Percentiles rank a stretch among this genome's conserved stretches.
Evolutionary conservation across 2,797 vertebrate genomes (phyloP).

Genomic region (Euthynnus affinis): DNA sequence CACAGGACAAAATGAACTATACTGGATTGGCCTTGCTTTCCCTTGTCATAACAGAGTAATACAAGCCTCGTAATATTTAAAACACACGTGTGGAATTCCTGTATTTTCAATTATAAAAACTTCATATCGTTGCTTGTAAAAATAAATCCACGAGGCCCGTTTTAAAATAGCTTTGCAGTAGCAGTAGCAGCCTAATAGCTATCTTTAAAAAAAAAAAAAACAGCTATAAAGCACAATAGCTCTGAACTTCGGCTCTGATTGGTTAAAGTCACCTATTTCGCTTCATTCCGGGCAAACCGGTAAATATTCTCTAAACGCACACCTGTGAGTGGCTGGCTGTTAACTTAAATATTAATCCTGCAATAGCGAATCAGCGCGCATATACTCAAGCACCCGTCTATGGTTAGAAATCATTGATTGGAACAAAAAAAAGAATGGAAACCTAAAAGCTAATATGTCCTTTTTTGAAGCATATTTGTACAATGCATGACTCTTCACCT

Average conservation of each 20-base stretch:
- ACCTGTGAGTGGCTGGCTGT: slow-evolving; percentile 10
- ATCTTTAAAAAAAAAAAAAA: not conserved
- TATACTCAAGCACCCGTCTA: not conserved
- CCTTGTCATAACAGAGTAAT: not conserved
- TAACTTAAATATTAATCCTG: slow-evolving; percentile 18
- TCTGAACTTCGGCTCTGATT: slow-evolving; percentile 51
- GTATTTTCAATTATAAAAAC: slow-evolving; percentile 13
- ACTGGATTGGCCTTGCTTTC: not conserved
- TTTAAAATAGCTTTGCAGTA: not conserved
- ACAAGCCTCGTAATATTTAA: not conserved
- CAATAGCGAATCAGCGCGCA: not conserved
- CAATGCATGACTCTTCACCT: slow-evolving; percentile 88
- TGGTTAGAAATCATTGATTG: not conserved
- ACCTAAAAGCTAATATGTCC: not conserved
- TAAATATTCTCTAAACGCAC: slow-evolving; percentile 30
- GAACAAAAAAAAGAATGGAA: slow-evolving; percentile 3
- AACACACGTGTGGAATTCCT: not conserved
- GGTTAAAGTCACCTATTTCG: slow-evolving; percentile 56
- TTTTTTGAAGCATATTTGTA: not conserved
- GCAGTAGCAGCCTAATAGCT: not conserved
- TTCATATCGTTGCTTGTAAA: not conserved
- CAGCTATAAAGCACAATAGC: slow-evolving; percentile 17
- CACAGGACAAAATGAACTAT: slow-evolving; percentile 29
- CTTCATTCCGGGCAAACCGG: slow-evolving; percentile 15
- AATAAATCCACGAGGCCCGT: not conserved